These are phyloP conservation scores for Melangyna quadrimaculata DNA, from an alignment of 2,888 invertebrate species.

Conservation along the genomic window DNA sequence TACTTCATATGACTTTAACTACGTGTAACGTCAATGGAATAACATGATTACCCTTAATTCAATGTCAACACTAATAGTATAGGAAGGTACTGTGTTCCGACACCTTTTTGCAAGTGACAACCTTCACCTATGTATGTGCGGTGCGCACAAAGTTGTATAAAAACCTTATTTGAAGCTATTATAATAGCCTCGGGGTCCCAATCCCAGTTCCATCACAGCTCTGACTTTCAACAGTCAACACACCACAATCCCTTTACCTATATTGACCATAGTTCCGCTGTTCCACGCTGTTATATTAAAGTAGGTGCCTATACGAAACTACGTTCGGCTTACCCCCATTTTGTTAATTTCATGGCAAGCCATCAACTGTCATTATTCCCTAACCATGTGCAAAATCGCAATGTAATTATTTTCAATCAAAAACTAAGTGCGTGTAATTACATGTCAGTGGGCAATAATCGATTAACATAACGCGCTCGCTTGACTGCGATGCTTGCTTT, in stretches of 20 bases:
- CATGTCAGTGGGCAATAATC: conserved; percentile 74
- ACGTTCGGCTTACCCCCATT: background rate
- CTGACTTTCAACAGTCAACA: background rate
- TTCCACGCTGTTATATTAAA: background rate
- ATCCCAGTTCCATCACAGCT: conserved; percentile 2
- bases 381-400: conserved; percentile 71
- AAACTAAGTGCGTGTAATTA: conserved; percentile 77
- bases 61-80: conserved; percentile 66
- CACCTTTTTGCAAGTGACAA: conserved; percentile 59
- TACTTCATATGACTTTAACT: background rate
- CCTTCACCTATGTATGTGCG: background rate
- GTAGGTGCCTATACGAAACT: background rate
- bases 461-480: conserved; percentile 69
- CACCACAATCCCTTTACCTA: conserved; percentile 8
- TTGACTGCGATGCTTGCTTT: background rate
- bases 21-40: conserved; percentile 39
- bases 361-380: conserved; percentile 70
- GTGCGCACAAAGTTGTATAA: conserved; percentile 6
- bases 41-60: conserved; percentile 63
- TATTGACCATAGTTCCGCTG: conserved; percentile 48
- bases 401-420: conserved; percentile 76
- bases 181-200: conserved; percentile 34
- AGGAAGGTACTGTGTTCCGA: conserved; percentile 32
- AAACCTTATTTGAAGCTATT: conserved; percentile 49
- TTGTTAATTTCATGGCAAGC: conserved; percentile 53